These are phyloP conservation scores for Ennomos fuscantarius DNA, from an alignment of 2,888 invertebrate genomes.

Conservation along the genomic window DNA sequence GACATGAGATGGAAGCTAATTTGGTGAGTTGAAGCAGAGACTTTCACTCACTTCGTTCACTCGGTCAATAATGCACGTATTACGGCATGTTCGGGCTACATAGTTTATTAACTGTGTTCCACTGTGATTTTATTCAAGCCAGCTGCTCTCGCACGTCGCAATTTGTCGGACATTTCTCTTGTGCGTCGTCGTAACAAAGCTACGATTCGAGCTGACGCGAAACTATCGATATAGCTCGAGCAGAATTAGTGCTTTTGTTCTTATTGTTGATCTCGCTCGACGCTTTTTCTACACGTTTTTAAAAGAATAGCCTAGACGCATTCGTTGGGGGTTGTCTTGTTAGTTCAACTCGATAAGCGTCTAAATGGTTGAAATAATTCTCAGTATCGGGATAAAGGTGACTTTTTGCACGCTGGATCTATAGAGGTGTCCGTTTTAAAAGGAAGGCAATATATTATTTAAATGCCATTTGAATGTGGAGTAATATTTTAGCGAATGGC, in stretches of 20 bases:
- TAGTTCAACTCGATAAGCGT: conserved; percentile 58
- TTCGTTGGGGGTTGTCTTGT: conserved; percentile 56
- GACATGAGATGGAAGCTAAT: too few species aligned
- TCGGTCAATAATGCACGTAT: too few species aligned
- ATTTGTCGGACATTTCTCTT: conserved; percentile 77
- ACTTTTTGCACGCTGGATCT: conserved; percentile 36
- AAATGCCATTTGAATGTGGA: conserved; percentile 60
- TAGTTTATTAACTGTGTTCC: conserved; percentile 21
- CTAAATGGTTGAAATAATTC: conserved; percentile 58
- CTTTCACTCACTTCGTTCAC: too few species aligned
- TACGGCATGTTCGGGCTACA: too few species aligned
- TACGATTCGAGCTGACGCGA: conserved; percentile 69
- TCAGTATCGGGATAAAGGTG: conserved; percentile 38
- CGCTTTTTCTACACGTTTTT: conserved; percentile 45
- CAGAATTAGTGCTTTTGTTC: conserved; percentile 73
- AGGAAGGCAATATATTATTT: conserved; percentile 55
- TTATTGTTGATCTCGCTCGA: conserved; percentile 47
- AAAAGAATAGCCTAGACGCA: conserved; percentile 54
- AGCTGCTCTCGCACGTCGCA: conserved; percentile 63
- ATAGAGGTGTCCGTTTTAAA: conserved; percentile 30
- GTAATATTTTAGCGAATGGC: conserved; percentile 65
- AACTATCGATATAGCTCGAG: conserved; percentile 70
- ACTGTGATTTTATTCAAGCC: conserved; percentile 29
- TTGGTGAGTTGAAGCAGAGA: too few species aligned
- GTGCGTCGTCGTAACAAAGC: conserved; percentile 72